Conservation (phyloP, 2,797 vertebrate genomes). For the Sciurus vulgaris region DNA sequence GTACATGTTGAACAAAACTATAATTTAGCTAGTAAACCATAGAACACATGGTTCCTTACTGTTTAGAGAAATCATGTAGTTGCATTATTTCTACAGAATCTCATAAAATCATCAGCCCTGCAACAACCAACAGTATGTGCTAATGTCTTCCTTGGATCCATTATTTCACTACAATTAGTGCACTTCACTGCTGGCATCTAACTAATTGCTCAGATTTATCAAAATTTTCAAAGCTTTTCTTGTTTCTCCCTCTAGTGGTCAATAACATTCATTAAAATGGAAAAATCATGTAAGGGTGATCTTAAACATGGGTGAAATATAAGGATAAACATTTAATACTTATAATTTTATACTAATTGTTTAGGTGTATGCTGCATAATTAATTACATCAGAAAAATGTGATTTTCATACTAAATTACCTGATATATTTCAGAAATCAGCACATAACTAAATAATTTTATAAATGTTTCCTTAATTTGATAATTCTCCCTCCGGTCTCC, state of each 20-base stretch:
- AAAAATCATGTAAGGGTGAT: background rate
- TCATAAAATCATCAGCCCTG: background rate
- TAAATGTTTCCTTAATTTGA: background rate
- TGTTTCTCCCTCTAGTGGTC: constrained; percentile 83
- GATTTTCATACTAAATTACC: constrained; percentile 44
- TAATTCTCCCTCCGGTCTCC: background rate
- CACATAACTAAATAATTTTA: constrained; percentile 17
- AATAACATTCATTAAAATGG: constrained; percentile 60
- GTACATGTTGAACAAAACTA: constrained; percentile 23
- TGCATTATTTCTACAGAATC: constrained; percentile 22
- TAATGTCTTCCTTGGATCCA: background rate
- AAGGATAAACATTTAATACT: background rate
- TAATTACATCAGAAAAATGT: background rate
- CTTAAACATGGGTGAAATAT: background rate
- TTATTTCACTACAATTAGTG: constrained; percentile 1
- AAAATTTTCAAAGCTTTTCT: constrained; percentile 77
- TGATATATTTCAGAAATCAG: constrained; percentile 3
- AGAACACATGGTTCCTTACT: background rate
- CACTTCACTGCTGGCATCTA: background rate
- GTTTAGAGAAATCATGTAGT: background rate
- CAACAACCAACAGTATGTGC: background rate
- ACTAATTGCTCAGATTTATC: background rate
- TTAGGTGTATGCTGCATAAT: background rate
- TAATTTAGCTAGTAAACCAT: constrained; percentile 11
- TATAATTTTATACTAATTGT: background rate